phyloP scores from a whole-genome alignment of 92 coral and sea anemone species.

The Umimayanthus chanpuru region DNA sequence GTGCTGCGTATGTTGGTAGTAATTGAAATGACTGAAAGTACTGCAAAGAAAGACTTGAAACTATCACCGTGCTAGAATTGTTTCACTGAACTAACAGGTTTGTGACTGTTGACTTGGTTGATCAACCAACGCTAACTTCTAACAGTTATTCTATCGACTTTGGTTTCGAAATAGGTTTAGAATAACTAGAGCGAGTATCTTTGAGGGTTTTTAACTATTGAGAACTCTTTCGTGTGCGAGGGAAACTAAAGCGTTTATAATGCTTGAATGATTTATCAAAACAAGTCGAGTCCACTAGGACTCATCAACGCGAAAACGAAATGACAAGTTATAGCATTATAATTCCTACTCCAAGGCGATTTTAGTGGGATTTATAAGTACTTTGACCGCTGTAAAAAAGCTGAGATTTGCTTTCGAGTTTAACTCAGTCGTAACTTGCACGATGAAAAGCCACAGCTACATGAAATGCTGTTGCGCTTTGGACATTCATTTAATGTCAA shows the following conservation, averaged over 20 bases:
- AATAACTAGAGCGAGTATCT: background rate
- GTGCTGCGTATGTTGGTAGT: background rate
- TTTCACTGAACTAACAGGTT: background rate
- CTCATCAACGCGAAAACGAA: background rate
- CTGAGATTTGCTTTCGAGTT: background rate
- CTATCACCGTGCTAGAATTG: background rate
- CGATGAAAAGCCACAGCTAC: background rate
- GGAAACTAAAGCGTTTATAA: background rate
- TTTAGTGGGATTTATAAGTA: background rate
- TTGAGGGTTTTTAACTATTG: background rate
- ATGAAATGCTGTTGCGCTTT: background rate
- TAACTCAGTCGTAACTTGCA: background rate
- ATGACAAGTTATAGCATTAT: background rate
- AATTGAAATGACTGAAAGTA: background rate
- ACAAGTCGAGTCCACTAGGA: constrained; percentile 5
- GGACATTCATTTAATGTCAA: background rate
- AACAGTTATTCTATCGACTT: background rate
- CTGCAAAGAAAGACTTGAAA: background rate
- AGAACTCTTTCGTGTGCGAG: constrained; percentile 1
- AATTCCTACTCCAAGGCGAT: constrained; percentile 25
- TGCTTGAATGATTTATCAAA: constrained; percentile 29
- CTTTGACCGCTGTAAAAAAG: background rate
- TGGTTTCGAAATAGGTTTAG: constrained; percentile 8
- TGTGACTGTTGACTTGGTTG: background rate
- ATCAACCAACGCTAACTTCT: background rate